Conservation (phyloP, 2,113 vertebrate genomes). For the Scomber scombrus region DNA sequence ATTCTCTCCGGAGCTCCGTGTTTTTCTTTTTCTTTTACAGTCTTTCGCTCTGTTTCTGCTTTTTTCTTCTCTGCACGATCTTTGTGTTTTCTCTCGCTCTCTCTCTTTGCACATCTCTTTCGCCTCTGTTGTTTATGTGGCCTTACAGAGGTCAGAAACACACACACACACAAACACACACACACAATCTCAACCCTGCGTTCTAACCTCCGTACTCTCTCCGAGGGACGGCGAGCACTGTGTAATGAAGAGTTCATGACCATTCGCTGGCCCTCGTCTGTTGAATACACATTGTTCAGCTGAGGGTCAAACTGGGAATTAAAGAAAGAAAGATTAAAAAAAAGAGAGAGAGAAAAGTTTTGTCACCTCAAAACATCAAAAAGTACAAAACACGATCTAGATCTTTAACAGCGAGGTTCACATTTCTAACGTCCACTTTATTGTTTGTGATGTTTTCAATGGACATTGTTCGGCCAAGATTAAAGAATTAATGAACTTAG, state of each 20-base stretch:
- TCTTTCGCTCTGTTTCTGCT: too few species aligned
- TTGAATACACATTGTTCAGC: constrained; percentile 62
- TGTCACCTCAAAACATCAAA: constrained; percentile 26
- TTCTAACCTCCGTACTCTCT: constrained; percentile 28
- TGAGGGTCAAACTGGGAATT: constrained; percentile 60
- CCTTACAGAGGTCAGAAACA: neutral
- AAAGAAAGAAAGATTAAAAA: neutral
- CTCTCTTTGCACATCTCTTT: neutral
- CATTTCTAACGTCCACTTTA: neutral
- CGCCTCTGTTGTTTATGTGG: neutral
- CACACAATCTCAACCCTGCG: constrained; percentile 1
- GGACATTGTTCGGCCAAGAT: constrained; percentile 16
- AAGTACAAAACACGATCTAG: neutral
- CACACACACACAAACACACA: neutral
- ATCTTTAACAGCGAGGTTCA: neutral
- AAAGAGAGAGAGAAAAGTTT: neutral
- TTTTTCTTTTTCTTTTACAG: too few species aligned
- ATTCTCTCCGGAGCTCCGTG: too few species aligned
- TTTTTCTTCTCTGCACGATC: too few species aligned
- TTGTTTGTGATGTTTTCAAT: constrained; percentile 24
- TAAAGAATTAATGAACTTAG: neutral
- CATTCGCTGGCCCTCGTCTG: neutral
- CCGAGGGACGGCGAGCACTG: neutral
- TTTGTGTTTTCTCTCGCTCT: neutral
- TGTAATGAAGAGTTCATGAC: constrained; percentile 46